Evolutionary conservation across 2,888 invertebrate genomes (phyloP).

Genomic region (Calliopum simillimum): DNA sequence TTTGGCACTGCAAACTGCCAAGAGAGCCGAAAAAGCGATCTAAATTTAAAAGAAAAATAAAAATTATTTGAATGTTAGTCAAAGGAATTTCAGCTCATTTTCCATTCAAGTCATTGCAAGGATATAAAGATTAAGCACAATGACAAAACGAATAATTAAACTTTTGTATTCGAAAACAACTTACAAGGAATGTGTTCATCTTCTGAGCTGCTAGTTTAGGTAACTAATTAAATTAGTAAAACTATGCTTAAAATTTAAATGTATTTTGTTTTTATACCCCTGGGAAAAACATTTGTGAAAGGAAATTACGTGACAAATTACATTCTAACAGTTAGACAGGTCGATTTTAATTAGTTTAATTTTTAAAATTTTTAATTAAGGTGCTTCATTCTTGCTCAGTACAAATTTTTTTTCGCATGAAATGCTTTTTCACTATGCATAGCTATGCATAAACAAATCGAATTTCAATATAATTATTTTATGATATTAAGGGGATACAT

Average conservation of each 20-base stretch:
- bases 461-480: too few species aligned
- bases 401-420: too few species aligned
- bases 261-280: slow-evolving; percentile 40
- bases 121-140: neutral
- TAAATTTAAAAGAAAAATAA: slow-evolving; percentile 29
- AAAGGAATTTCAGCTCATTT: too few species aligned
- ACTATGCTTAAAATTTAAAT: slow-evolving; percentile 9
- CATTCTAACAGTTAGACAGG: slow-evolving; percentile 18
- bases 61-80: neutral
- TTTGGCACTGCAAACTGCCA: slow-evolving; percentile 32
- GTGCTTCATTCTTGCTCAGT: too few species aligned
- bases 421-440: too few species aligned
- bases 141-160: too few species aligned
- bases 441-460: too few species aligned
- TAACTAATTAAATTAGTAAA: slow-evolving; percentile 11
- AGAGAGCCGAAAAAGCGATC: slow-evolving; percentile 43
- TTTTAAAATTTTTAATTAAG: too few species aligned
- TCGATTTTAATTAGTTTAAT: too few species aligned
- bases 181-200: slow-evolving; percentile 47
- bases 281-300: slow-evolving; percentile 22
- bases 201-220: slow-evolving; percentile 37
- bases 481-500: too few species aligned
- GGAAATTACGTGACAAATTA: slow-evolving; percentile 49
- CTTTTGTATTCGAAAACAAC: slow-evolving; percentile 20
- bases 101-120: neutral